Percentiles rank a stretch among this genome's conserved stretches.
Evolutionary conservation across 2,797 vertebrate genomes (phyloP).

Genomic region (Syngnathus acus): DNA sequence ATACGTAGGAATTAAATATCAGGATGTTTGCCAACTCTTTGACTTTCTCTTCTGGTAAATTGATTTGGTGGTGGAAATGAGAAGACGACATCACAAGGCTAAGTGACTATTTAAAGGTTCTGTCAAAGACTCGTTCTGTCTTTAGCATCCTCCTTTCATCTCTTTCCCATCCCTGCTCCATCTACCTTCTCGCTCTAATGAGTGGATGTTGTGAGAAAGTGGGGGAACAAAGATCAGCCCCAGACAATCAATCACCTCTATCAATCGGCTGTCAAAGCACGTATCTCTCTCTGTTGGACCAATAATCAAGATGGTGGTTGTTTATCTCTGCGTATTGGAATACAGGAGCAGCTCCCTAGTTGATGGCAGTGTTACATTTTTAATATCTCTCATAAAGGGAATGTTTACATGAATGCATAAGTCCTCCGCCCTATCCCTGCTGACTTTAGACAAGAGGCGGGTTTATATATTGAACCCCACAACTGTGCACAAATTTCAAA

Average conservation of each 20-base stretch:
- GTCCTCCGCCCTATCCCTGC: background rate
- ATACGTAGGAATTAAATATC: background rate
- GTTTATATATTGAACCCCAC: background rate
- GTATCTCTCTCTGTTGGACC: constrained; percentile 44
- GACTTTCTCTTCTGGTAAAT: constrained; percentile 32
- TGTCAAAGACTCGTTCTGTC: constrained; percentile 56
- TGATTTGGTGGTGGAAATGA: constrained; percentile 48
- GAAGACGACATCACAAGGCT: constrained; percentile 51
- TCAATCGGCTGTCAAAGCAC: constrained; percentile 53
- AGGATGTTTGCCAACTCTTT: background rate
- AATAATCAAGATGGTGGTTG: constrained; percentile 33
- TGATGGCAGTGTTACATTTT: background rate
- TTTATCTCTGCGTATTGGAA: constrained; percentile 4
- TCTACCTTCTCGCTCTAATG: constrained; percentile 49
- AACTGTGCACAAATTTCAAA: too few relatives aligned
- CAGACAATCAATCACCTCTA: constrained; percentile 56
- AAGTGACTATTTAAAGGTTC: constrained; percentile 55
- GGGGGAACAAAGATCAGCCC: constrained; percentile 50
- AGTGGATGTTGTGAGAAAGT: constrained; percentile 52
- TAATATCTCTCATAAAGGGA: background rate
- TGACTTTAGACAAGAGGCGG: background rate
- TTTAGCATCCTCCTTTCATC: constrained; percentile 53
- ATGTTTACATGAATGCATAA: background rate
- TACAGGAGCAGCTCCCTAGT: background rate
- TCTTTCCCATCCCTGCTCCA: constrained; percentile 40